These are phyloP conservation scores for Fulmarus glacialis DNA, from an alignment of 2,113 vertebrate species.

Conservation along the genomic window DNA sequence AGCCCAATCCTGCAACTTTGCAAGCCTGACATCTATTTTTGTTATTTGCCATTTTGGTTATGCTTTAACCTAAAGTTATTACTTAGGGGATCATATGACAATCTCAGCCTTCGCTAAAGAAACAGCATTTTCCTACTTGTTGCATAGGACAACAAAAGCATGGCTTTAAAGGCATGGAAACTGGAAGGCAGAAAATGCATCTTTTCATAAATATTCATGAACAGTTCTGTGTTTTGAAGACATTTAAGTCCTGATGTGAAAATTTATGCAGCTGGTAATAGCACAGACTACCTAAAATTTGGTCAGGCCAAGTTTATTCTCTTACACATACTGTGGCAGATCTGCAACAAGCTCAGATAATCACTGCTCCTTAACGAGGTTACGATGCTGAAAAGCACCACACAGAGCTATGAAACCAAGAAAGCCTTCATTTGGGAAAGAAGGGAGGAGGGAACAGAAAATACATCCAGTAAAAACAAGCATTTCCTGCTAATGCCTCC, in stretches of 20 bases:
- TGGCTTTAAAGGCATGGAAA: not conserved
- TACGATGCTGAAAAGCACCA: not conserved
- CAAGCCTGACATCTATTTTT: accelerated
- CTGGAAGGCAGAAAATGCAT: not conserved
- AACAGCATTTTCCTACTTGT: not conserved
- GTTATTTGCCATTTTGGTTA: not conserved
- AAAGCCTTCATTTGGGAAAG: not conserved
- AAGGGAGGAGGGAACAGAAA: not conserved
- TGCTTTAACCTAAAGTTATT: not conserved
- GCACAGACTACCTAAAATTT: not conserved
- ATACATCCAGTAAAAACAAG: not conserved
- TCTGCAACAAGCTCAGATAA: not conserved
- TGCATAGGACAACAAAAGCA: not conserved
- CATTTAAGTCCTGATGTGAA: not conserved
- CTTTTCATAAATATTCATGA: slow-evolving; percentile 11
- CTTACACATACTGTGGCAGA: accelerated
- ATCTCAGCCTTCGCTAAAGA: not conserved
- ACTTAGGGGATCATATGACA: not conserved
- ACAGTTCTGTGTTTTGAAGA: not conserved
- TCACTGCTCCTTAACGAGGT: not conserved
- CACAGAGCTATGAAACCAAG: accelerated
- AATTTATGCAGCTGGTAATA: not conserved
- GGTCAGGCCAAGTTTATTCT: not conserved
- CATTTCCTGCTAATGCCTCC: not conserved
- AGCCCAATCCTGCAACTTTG: not conserved